Base-by-base conservation (phyloP, 2,113 vertebrate genomes). In the Otolemur garnettii region DNA sequence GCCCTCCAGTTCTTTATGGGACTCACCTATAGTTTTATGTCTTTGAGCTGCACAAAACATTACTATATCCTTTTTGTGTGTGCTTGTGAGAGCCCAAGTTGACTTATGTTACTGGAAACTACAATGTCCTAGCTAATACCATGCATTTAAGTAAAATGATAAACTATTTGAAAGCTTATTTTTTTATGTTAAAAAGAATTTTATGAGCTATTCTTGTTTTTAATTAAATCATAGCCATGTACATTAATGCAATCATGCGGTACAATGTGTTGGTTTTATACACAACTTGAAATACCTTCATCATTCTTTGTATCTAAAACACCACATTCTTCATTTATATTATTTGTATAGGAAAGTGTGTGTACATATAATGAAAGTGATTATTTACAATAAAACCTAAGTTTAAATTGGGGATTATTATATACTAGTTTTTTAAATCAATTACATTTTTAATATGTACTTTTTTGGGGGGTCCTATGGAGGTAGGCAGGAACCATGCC, bases 181-280 rank as follows among this genome's bases (percentile, higher is more conserved):
- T 83, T 83, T 80, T 87, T 80, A n/a, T 72, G n/a, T 38, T 79
- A 69, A 92, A 87, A 68, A 93, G 7, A 84, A 91, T 95, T 74
- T 91, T 92, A 81, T 78, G 10, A 78, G 10, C 68, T 87, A 55
- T 75, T 95, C 15, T 74, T 50, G 8, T 50, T 50, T 50, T 50
- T 50, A 50, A 45, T 50, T 50, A 50, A 50, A 50, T 50, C 8
- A 50, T 50, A 50, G 45, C 45, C 10, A 7, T 50, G 45, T 9
- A 50, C 45, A 50, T 50, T 50, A 50, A 9, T 50, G 45, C 45
- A 50, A 9, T 50, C 45, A 50, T 50, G 45, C 1, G 45, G 45
- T 50, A 50, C 45, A 50, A 50, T 50, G 45, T 50, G 45, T 10
- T 50, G 45, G 45, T 50, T 50, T 50, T 50, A 50, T 50, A 50